phyloP scores from a whole-genome alignment of 2,797 vertebrate genomes.

The Trachurus trachurus region DNA sequence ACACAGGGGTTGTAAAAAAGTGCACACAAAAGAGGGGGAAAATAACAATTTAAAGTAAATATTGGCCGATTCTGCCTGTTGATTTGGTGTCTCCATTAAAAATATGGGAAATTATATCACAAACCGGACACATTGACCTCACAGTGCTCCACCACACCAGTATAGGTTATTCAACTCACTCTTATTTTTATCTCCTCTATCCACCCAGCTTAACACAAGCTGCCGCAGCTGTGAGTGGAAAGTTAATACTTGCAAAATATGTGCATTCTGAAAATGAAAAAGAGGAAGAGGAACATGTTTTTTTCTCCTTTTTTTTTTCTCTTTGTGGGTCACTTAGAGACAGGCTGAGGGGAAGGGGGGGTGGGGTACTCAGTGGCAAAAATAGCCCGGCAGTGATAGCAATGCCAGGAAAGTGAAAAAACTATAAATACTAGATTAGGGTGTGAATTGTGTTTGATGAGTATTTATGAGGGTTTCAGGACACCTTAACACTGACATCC shows the following conservation, averaged over 20 bases:
- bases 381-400: conserved; percentile 40
- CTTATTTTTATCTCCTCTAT: neutral
- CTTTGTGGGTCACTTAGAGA: conserved; percentile 14
- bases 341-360: no score
- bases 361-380: conserved; percentile 9
- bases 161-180: neutral
- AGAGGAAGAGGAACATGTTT: conserved; percentile 76
- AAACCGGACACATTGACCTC: neutral
- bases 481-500: neutral
- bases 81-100: neutral
- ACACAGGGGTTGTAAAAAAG: conserved; percentile 20
- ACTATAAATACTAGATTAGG: neutral
- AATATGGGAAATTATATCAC: neutral
- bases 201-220: conserved; percentile 7
- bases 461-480: neutral
- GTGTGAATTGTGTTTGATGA: neutral
- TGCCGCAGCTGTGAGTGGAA: conserved; percentile 70
- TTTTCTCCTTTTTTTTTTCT: conserved; percentile 17
- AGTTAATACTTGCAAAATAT: conserved; percentile 78
- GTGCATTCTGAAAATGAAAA: conserved; percentile 70
- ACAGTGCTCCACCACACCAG: neutral
- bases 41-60: neutral
- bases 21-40: conserved; percentile 2
- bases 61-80: neutral
- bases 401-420: conserved; percentile 51